Conservation (phyloP, 2,888 invertebrate species). For the Gasteruption jaculator region DNA sequence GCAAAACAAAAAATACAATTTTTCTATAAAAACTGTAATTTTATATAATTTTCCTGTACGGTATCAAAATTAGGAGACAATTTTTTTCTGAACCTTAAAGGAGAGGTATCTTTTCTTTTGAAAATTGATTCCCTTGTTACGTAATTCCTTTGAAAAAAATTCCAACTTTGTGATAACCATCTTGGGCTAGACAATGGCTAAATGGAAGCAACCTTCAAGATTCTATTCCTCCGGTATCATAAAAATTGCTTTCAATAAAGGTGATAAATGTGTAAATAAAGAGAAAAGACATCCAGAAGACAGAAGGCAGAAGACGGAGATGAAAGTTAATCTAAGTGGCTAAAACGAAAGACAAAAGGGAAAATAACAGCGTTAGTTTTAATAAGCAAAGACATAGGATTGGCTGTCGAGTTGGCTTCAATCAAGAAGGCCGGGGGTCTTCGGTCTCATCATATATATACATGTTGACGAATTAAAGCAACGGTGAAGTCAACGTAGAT, state of each 20-base stretch:
- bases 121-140: background rate
- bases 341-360: conserved; percentile 45
- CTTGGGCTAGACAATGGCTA: no score
- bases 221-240: no score
- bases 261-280: no score
- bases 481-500: conserved; percentile 16
- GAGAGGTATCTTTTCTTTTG: background rate
- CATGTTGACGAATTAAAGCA: conserved; percentile 26
- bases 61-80: no score
- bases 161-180: no score
- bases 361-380: conserved; percentile 46
- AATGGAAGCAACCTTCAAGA: no score
- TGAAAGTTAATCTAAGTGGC: conserved; percentile 26
- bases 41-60: no score
- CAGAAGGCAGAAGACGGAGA: conserved; percentile 15
- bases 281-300: conserved; percentile 1
- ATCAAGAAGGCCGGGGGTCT: conserved; percentile 43
- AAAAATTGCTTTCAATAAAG: no score
- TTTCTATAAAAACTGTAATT: no score
- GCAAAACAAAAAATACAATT: no score
- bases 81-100: no score
- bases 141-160: no score
- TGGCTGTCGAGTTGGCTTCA: conserved; percentile 47
- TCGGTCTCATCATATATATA: conserved; percentile 26
- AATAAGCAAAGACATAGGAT: conserved; percentile 43